Evolutionary conservation across 2,888 invertebrate genomes (phyloP), one percentile per base, ranked within the genome.

Genomic region (Rhaphigaster nebulosa): DNA sequence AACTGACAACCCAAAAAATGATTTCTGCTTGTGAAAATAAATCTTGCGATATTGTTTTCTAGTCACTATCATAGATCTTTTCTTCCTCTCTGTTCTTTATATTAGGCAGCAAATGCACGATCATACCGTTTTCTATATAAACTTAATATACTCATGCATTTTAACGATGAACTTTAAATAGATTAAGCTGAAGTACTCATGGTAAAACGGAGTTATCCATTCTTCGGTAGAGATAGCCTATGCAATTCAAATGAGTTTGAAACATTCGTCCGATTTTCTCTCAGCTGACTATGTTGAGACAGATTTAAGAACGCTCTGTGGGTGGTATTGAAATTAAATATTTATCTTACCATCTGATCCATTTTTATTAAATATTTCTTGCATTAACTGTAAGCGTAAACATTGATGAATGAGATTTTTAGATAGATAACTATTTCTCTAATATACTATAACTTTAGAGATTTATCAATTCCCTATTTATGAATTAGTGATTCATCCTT

Each of bases 101-200:
- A 70, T 20, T 38, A 70, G 13, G 18, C 70, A 34, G 34, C 0
- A 20, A 70, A 70, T 29, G 65, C 29, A 29, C 1, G n/a, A 29
- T 65, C 5, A 29, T 12, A 60, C 65, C 29, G 12, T 29, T 65
- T 65, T 65, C 65, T n/a, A n/a, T 29, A 65, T 65, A 29, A 65
- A 29, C 29, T 65, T 65, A 65, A 29, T 29, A 65, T 29, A 65
- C 65, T 65, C 65, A 65, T 65, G 65, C 65, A 65, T 65, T 65
- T 65, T 65, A 65, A 65, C 65, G 65, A 65, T 65, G 65, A 65
- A 65, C 29, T 65, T 65, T 65, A 65, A 65, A 65, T 65, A 65
- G 65, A 65, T 65, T 65, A 65, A 65, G 29, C 65, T 65, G 29
- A 65, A 65, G 65, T 29, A 65, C 65, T 65, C 65, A 29, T 65